phyloP scores from a whole-genome alignment of 2,113 vertebrate species.

The Patagioenas fasciata region DNA sequence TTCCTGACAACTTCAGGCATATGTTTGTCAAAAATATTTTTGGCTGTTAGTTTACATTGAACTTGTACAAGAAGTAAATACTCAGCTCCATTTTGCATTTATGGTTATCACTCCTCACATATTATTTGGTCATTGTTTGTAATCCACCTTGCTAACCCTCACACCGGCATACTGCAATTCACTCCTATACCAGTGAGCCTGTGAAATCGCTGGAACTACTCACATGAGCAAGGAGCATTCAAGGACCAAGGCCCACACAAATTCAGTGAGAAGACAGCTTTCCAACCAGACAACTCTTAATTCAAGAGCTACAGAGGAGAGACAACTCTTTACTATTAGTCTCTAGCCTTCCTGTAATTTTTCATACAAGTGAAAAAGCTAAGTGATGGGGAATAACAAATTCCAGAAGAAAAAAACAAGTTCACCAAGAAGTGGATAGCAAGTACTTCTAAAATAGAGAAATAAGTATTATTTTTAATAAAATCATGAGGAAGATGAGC shows the following conservation, averaged over 20 bases:
- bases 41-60: neutral
- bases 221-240: neutral
- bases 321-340: neutral
- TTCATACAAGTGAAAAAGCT: neutral
- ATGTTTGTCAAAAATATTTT: neutral
- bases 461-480: neutral
- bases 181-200: neutral
- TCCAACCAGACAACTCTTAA: neutral
- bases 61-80: neutral
- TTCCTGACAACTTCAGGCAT: neutral
- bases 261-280: neutral
- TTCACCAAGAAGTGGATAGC: neutral
- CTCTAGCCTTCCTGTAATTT: neutral
- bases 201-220: neutral
- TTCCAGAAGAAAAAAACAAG: neutral
- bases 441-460: neutral
- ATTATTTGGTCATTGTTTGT: neutral
- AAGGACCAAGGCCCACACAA: neutral
- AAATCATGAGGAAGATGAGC: neutral
- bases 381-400: neutral
- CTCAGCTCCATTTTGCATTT: neutral
- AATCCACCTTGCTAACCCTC: neutral
- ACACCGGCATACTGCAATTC: fast-evolving
- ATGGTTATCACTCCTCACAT: neutral
- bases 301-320: neutral